These are phyloP conservation scores for Dermochelys coriacea DNA, from an alignment of 2,797 vertebrate species.

Conservation along the genomic window DNA sequence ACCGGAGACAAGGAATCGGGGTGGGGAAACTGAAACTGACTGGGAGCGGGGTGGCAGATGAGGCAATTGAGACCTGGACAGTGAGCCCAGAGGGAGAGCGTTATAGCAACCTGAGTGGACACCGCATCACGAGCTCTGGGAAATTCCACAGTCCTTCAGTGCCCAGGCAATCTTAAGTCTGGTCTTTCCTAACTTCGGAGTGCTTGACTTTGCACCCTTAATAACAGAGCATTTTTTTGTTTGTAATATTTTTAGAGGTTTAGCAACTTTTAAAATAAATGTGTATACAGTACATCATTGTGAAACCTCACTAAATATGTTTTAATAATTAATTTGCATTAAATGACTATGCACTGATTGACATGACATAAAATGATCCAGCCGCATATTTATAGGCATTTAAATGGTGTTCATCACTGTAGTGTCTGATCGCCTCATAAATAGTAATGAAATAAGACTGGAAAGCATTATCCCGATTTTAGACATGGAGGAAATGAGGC, in stretches of 20 bases:
- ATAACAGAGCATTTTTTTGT: too few relatives aligned
- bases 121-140: too few relatives aligned
- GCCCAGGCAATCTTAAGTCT: too few relatives aligned
- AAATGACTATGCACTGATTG: neutral
- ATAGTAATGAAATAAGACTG: constrained; percentile 18
- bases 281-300: neutral
- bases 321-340: neutral
- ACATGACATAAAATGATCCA: neutral
- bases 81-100: neutral
- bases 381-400: neutral
- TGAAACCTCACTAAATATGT: neutral
- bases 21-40: neutral
- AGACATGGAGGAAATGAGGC: neutral
- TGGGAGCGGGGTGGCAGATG: neutral
- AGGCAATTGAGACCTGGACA: neutral
- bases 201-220: too few relatives aligned
- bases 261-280: neutral
- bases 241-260: neutral
- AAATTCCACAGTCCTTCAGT: neutral
- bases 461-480: constrained; percentile 13
- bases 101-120: neutral
- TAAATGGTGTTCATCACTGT: neutral
- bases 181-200: too few relatives aligned
- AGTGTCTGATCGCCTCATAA: constrained; percentile 32
- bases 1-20: too few relatives aligned